Base-by-base conservation (phyloP, 2,797 vertebrate genomes). In the Chelon auratus region DNA sequence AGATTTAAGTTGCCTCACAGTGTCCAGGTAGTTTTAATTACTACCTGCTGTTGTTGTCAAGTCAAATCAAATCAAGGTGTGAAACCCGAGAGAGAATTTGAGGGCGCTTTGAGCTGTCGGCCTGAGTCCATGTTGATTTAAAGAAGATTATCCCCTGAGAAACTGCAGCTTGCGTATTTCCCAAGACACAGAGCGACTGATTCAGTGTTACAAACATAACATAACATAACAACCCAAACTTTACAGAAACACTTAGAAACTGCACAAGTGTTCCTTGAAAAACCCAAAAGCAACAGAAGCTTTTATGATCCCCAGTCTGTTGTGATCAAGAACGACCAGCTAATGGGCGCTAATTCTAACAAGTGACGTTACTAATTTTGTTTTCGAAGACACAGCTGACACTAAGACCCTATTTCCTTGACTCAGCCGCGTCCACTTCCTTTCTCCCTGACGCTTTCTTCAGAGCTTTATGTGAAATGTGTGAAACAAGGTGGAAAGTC, bases 81-180 rank as follows among this genome's bases (percentile, higher is more conserved):
- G 78, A 80, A 82, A 75, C 26, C 51, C 0, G 50, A 77, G 33
- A 48, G 48, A 51, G 33, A 36, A 6, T 20, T 1, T 24, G 5
- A 11, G 24, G 8, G 6, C 56, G 62, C n/a, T 82, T 61, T 20
- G 1, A 63, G 4, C 58, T 7, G 9, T 60, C 85, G 24, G 17
- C 57, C 82, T 80, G 84, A 1, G 80, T 52, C 40, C 30, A 4
- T 84, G 33, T 88, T 86, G 58, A 53, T 71, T 86, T 75, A 62
- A 60, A 74, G 30, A 15, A 57, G 17, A 72, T 78, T 61, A 72
- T 37, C 64, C 56, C 40, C 17, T 73, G 82, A 78, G 85, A 84
- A 87, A 59, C 56, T 54, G 50, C 2, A 7, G 14, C 26, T 7
- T 1, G 36, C 13, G 65, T 17, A 2, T 52, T 63, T 68, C 72